These are phyloP conservation scores for Pandemis heparana DNA, from an alignment of 2,888 invertebrate species.

Conservation along the genomic window DNA sequence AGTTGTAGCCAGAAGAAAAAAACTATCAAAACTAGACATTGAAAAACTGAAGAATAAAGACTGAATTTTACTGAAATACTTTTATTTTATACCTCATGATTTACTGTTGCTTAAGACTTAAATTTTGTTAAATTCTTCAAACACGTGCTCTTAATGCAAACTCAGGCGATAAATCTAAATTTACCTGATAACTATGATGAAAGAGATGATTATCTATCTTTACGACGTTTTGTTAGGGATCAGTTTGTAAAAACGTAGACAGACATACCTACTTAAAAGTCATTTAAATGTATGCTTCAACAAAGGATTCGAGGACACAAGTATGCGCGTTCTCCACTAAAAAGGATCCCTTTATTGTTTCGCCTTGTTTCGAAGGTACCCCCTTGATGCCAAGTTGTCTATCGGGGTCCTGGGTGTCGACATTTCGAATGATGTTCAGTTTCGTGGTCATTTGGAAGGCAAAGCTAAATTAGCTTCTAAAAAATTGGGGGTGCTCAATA, in stretches of 20 bases:
- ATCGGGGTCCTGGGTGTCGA: too few species aligned
- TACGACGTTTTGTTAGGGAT: neutral
- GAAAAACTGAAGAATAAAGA: conserved; percentile 2
- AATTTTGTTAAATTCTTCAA: neutral
- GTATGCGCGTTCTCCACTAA: too few species aligned
- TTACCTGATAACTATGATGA: neutral
- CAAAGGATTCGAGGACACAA: too few species aligned
- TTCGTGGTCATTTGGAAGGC: too few species aligned
- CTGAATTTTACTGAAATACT: conserved; percentile 2
- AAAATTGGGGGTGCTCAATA: too few species aligned
- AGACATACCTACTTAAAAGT: neutral
- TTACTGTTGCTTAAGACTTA: neutral
- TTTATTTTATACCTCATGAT: neutral
- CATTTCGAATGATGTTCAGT: too few species aligned
- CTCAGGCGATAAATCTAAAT: neutral
- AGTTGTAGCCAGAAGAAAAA: conserved; percentile 1
- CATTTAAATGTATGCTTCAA: neutral
- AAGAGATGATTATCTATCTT: neutral
- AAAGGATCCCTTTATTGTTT: too few species aligned
- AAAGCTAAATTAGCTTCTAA: too few species aligned
- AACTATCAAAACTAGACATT: neutral
- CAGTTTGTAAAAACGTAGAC: neutral
- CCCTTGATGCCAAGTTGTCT: too few species aligned
- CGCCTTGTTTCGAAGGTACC: too few species aligned
- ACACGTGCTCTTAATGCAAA: neutral